These are phyloP conservation scores for Menidia menidia DNA, from an alignment of 2,797 vertebrate species.

Conservation along the genomic window DNA sequence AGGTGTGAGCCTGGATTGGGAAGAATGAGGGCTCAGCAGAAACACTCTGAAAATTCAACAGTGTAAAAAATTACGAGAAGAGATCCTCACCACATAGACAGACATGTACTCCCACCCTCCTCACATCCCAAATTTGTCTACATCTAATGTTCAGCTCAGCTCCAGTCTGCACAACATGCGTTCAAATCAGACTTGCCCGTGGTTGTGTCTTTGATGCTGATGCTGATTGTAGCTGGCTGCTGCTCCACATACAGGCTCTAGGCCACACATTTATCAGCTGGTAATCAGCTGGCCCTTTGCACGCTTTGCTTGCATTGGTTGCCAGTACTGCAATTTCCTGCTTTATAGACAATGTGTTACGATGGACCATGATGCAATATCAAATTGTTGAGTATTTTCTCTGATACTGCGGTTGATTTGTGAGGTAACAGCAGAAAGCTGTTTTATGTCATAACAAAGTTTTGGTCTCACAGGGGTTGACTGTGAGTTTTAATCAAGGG, in stretches of 20 bases:
- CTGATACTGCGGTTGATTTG: slow-evolving; percentile 20
- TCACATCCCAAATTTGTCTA: slow-evolving; percentile 43
- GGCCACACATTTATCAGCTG: slow-evolving; percentile 78
- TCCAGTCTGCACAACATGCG: slow-evolving; percentile 27
- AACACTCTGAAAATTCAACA: no score
- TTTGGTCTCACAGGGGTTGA: neutral
- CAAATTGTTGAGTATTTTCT: slow-evolving; percentile 4
- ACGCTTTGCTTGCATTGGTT: slow-evolving; percentile 34
- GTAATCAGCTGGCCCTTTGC: slow-evolving; percentile 70
- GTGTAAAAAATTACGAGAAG: no score
- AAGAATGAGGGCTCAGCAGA: slow-evolving; percentile 5
- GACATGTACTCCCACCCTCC: neutral
- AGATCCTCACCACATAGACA: neutral
- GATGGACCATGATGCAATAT: slow-evolving; percentile 41
- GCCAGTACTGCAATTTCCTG: slow-evolving; percentile 12
- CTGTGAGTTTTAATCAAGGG: neutral
- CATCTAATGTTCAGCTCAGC: slow-evolving; percentile 47
- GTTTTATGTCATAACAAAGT: neutral
- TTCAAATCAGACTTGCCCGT: slow-evolving; percentile 11
- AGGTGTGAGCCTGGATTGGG: slow-evolving; percentile 9
- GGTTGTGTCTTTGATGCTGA: slow-evolving; percentile 60
- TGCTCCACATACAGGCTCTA: slow-evolving; percentile 52
- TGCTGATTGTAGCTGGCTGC: slow-evolving; percentile 66
- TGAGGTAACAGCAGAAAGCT: neutral
- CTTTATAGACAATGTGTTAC: neutral